These are phyloP conservation scores for Brachionichthys hirsutus DNA, from an alignment of 2,113 vertebrate genomes.

Conservation along the genomic window DNA sequence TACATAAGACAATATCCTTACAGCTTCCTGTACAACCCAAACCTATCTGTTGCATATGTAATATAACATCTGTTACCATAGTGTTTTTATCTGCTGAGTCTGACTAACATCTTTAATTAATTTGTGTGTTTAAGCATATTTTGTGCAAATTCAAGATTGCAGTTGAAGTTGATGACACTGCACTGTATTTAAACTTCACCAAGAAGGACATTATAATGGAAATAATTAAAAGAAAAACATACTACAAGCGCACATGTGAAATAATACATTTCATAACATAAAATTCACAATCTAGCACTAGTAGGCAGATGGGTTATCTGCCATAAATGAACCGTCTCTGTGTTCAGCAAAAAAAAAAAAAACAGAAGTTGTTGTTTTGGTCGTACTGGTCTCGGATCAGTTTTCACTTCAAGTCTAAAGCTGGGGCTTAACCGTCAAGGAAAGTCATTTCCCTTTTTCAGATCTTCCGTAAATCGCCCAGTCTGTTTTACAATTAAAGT, in stretches of 20 bases:
- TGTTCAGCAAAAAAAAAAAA: too few species aligned
- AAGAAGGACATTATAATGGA: constrained; percentile 15
- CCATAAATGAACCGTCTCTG: constrained; percentile 48
- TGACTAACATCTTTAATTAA: constrained; percentile 35
- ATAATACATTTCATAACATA: too few species aligned
- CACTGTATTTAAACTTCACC: constrained; percentile 19
- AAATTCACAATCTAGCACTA: constrained; percentile 70
- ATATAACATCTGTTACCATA: constrained; percentile 21
- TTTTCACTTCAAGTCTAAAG: constrained; percentile 34
- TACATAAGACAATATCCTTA: constrained; percentile 12
- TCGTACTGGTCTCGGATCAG: constrained; percentile 37
- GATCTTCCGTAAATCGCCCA: constrained; percentile 51
- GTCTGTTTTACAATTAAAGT: constrained; percentile 46
- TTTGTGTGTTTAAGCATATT: constrained; percentile 13
- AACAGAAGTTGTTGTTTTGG: too few species aligned
- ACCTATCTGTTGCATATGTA: constrained; percentile 20
- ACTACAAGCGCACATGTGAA: constrained; percentile 18
- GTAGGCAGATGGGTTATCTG: constrained; percentile 76
- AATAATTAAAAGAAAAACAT: constrained; percentile 34
- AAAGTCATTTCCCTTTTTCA: constrained; percentile 55
- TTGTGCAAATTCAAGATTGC: constrained; percentile 12
- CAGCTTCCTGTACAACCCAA: not conserved
- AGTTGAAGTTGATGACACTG: constrained; percentile 29
- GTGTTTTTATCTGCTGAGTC: constrained; percentile 23
- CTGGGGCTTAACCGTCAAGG: constrained; percentile 40